Base-by-base conservation (phyloP, 2,113 vertebrate species). In the Toxostoma redivivum region DNA sequence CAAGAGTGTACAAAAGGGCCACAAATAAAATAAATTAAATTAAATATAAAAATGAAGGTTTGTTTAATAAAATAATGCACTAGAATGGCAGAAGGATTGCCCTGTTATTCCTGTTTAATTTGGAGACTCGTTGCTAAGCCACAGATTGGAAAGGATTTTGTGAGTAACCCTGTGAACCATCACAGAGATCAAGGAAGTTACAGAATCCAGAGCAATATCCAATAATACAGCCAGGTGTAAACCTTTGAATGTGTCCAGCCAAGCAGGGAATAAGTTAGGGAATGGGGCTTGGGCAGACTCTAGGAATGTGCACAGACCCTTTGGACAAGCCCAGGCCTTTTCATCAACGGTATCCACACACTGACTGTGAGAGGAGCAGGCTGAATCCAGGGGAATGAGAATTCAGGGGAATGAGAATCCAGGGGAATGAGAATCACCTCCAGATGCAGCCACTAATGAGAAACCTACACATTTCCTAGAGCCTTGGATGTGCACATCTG, bases 181-280 rank as follows among this genome's bases (percentile, higher is more conserved):
- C 64, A n/a, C 0, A 33, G 54, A 45, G 22, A 69, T 3, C 0
- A 1, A 74, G 30, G 40, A 78, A 9, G 18, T 54, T 33, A 45
- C 1, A 60, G 23, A 72, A 19, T 11, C 47, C 69, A 37, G 47
- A 38, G 44, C 58, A 73, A 48, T 0, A 71, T 11, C 42, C 12
- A 28, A 47, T 8, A 61, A 60, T 0, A 45, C 9, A 9, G 10
- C 11, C 57, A 79, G 33, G 42, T 38, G 25, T 54, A 78, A 83
- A 74, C 35, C n/a, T 84, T 22, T 42, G 18, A 9, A 31, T 16
- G 23, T 50, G 37, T n/a, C 54, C 13, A 17, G 45, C 60, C 24
- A 77, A 73, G 21, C 7, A 65, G 42, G 10, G n/a, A 72, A 14
- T 37, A 35, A 86, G 5, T 16, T 45, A 82, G 61, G 45, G 27